A percentile compares a stretch with the other conserved stretches of the same genome.
Evolutionary conservation across 1,140 invertebrate species (phyloP).

Genomic region (Aradophagus sp.): DNA sequence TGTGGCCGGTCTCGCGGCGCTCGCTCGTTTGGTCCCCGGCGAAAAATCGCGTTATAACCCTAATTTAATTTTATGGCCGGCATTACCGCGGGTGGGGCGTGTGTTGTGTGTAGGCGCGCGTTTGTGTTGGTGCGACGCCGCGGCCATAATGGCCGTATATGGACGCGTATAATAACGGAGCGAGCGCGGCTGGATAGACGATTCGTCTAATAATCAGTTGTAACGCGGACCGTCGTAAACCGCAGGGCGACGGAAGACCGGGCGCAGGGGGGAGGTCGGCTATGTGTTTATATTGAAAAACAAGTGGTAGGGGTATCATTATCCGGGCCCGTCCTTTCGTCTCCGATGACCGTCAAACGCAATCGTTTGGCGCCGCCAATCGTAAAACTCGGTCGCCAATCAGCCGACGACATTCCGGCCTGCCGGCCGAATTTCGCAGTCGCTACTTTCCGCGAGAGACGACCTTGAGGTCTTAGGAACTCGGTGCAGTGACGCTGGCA

Average conservation of each 20-base stretch:
- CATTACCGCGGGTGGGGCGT: conserved; percentile 70
- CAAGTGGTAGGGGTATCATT: conserved; percentile 60
- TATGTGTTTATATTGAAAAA: conserved; percentile 67
- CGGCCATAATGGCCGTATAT: conserved; percentile 71
- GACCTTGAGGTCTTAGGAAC: no score
- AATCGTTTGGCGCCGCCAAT: conserved; percentile 66
- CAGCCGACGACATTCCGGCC: conserved; percentile 51
- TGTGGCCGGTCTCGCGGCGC: conserved; percentile 57
- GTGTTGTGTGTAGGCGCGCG: conserved; percentile 62
- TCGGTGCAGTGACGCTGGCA: no score
- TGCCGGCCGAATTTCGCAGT: conserved; percentile 44
- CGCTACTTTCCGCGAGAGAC: no score
- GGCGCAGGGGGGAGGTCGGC: conserved; percentile 48
- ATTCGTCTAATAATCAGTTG: conserved; percentile 74
- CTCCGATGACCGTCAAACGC: conserved; percentile 60
- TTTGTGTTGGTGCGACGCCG: conserved; percentile 49
- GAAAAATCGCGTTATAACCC: conserved; percentile 76
- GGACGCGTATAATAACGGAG: conserved; percentile 71
- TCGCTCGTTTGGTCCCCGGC: conserved; percentile 66
- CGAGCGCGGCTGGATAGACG: conserved; percentile 56
- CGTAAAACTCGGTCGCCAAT: conserved; percentile 67
- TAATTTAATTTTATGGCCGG: conserved; percentile 76
- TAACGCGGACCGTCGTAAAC: conserved; percentile 74
- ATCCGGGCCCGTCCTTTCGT: conserved; percentile 56
- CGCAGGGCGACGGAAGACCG: conserved; percentile 67